phyloP scores from a whole-genome alignment of 1,140 invertebrate species.

The Popillia japonica region DNA sequence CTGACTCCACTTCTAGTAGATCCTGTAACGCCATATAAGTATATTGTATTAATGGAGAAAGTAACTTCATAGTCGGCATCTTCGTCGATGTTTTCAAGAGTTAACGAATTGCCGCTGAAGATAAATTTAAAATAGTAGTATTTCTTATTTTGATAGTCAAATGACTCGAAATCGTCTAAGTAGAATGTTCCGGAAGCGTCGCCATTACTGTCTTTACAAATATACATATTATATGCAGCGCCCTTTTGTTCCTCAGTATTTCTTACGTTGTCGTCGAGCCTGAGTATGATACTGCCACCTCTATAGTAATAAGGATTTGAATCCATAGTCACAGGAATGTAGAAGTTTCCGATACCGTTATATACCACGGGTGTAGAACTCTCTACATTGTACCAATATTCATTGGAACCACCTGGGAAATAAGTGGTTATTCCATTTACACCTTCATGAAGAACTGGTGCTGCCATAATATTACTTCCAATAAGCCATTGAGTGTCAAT shows the following conservation, averaged over 20 bases:
- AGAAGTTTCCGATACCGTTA: constrained; percentile 64
- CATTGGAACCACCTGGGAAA: constrained; percentile 78
- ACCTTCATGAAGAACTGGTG: constrained; percentile 84
- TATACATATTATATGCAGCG: constrained; percentile 29
- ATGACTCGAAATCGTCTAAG: constrained; percentile 89
- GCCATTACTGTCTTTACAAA: constrained; percentile 62
- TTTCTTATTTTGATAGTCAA: constrained; percentile 80
- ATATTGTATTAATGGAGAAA: neutral
- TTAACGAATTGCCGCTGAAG: neutral
- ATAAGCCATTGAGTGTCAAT: constrained; percentile 86
- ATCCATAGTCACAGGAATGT: constrained; percentile 67
- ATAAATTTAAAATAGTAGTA: constrained; percentile 75
- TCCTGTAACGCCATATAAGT: neutral
- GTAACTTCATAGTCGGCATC: neutral
- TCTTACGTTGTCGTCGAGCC: neutral
- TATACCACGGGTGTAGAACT: constrained; percentile 61
- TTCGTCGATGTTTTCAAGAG: neutral
- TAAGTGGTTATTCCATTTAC: constrained; percentile 83
- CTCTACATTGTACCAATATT: constrained; percentile 90
- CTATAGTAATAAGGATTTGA: constrained; percentile 37
- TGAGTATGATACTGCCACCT: constrained; percentile 38
- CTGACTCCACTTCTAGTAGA: neutral
- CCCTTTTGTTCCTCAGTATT: neutral
- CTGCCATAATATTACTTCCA: constrained; percentile 80
- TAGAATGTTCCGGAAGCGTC: constrained; percentile 81